Percentiles rank a stretch among this genome's conserved stretches.
Conservation (phyloP, 23 tunicate genomes). For the Botrylloides violaceus region DNA sequence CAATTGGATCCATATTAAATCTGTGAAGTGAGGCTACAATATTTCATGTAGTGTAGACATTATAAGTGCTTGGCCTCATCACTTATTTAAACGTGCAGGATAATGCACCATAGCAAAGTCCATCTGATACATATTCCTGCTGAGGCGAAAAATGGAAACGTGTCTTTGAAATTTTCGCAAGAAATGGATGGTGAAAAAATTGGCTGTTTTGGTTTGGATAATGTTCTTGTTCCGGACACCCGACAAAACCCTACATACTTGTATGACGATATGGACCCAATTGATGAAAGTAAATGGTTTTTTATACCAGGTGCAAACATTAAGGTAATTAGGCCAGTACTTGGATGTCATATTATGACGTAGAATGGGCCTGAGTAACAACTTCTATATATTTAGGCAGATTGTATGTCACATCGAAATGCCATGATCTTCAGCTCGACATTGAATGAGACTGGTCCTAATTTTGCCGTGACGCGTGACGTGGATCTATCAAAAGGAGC, state of each 20-base stretch:
- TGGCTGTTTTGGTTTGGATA: slow-evolving; percentile 66
- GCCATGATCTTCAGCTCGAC: slow-evolving; percentile 24
- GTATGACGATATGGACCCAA: slow-evolving; percentile 45
- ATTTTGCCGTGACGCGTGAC: slow-evolving; percentile 52
- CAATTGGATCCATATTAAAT: neutral
- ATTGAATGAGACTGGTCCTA: slow-evolving; percentile 4
- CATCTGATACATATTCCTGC: slow-evolving; percentile 36
- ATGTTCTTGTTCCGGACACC: slow-evolving; percentile 30
- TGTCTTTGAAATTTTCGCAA: slow-evolving; percentile 41
- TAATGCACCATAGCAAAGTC: slow-evolving; percentile 7
- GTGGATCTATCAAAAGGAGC: slow-evolving; percentile 45
- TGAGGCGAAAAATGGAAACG: slow-evolving; percentile 31
- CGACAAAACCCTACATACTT: slow-evolving; percentile 25
- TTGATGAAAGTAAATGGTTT: slow-evolving; percentile 38
- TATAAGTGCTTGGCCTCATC: too few relatives aligned
- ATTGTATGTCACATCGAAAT: slow-evolving; percentile 35
- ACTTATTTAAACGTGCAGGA: too few relatives aligned
- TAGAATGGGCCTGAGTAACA: neutral
- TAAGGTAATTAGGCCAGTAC: slow-evolving; percentile 9
- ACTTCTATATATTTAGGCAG: slow-evolving; percentile 9
- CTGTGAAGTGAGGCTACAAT: neutral
- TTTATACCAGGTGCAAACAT: slow-evolving; percentile 43
- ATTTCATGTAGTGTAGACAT: too few relatives aligned
- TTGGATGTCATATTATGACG: neutral
- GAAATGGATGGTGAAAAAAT: neutral